Evolutionary conservation across 2,113 vertebrate species (phyloP).

Genomic region (Peromyscus maniculatus): DNA sequence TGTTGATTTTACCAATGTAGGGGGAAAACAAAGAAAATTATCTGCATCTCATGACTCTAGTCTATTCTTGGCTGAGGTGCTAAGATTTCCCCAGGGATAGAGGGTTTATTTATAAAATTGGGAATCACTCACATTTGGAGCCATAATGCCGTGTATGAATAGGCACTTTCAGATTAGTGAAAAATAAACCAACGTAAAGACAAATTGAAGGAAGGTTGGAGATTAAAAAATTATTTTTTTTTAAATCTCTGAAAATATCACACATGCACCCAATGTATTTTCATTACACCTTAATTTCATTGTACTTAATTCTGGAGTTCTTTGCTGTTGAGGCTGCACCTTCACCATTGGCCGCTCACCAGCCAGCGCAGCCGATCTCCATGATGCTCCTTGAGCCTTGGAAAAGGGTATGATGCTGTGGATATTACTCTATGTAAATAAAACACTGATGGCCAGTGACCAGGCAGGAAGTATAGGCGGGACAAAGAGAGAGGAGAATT

Average conservation of each 20-base stretch:
- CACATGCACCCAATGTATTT: background rate
- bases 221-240: background rate
- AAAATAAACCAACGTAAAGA: background rate
- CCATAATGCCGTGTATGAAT: background rate
- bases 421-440: too few relatives aligned
- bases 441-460: too few relatives aligned
- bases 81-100: background rate
- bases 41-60: background rate
- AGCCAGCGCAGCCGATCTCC: background rate
- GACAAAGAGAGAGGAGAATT: too few relatives aligned
- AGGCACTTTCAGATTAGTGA: background rate
- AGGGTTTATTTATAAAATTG: conserved; percentile 55
- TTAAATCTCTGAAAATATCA: background rate
- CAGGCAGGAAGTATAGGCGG: too few relatives aligned
- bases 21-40: background rate
- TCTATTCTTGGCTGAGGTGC: conserved; percentile 18
- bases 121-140: background rate
- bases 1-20: conserved; percentile 7
- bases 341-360: background rate
- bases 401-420: background rate
- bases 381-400: background rate
- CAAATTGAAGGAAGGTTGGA: background rate
- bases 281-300: too few relatives aligned
- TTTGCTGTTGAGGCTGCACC: background rate
- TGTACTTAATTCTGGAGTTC: background rate